phyloP scores from a whole-genome alignment of 1,140 invertebrate species.

The Brachionus calyciflorus region DNA sequence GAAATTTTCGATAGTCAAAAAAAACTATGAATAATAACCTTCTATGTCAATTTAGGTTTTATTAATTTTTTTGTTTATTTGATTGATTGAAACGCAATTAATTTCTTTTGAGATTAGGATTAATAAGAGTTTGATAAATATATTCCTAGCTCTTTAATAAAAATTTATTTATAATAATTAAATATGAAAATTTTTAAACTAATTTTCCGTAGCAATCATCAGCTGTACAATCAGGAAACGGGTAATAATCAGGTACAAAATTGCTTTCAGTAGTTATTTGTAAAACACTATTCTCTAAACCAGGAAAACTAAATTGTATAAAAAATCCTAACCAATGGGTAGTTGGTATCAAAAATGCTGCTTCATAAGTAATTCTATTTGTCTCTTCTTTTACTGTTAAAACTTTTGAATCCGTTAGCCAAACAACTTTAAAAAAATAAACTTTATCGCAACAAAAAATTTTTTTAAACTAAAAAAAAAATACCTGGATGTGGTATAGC shows the following conservation, averaged over 20 bases:
- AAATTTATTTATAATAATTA: background rate
- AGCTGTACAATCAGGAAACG: slow-evolving; percentile 53
- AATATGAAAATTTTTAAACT: slow-evolving; percentile 48
- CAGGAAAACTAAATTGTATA: slow-evolving; percentile 52
- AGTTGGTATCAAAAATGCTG: slow-evolving; percentile 50
- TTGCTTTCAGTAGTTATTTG: slow-evolving; percentile 54
- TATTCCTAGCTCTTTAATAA: too few relatives aligned
- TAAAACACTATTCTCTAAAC: slow-evolving; percentile 50
- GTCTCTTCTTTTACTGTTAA: slow-evolving; percentile 12
- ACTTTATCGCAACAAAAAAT: slow-evolving; percentile 47
- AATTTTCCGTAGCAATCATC: slow-evolving; percentile 51
- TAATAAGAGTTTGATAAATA: too few relatives aligned
- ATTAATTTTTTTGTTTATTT: too few relatives aligned
- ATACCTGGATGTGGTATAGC: slow-evolving; percentile 50
- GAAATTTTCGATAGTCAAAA: too few relatives aligned
- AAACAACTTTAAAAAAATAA: slow-evolving; percentile 43
- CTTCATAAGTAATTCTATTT: slow-evolving; percentile 49
- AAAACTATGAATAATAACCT: too few relatives aligned
- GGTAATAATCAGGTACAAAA: slow-evolving; percentile 54
- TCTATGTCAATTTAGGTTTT: too few relatives aligned
- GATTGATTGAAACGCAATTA: too few relatives aligned
- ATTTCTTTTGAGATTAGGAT: too few relatives aligned
- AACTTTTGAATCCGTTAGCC: background rate
- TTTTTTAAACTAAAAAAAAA: slow-evolving; percentile 45
- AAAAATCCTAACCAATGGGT: slow-evolving; percentile 53